Base-by-base conservation (phyloP, 2,888 invertebrate species). In the Podabrus alpinus region DNA sequence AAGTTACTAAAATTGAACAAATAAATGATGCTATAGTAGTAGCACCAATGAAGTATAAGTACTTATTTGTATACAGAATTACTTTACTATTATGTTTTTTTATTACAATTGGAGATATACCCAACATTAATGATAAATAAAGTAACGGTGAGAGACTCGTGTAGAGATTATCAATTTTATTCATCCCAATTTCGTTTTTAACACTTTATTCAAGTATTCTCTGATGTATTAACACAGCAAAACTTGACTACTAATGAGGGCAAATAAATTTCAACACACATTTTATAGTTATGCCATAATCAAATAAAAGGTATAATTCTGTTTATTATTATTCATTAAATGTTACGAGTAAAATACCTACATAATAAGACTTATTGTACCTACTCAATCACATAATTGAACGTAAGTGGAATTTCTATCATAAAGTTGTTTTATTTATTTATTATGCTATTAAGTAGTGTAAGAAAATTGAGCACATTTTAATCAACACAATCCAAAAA, bases 51-150 rank as follows among this genome's bases (percentile, higher is more conserved):
- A 19, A 16, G 29, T 75, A 69, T 11, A 75, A 24, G 13, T 13
- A 62, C 45, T 69, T 75, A 15, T 62, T 69, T 21, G 75, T 75
- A 17, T 72, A 72, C 10, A 75, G n/a, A 16, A 25, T 24, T 16
- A 60, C 21, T 13, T 66, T 13, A 10, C 67, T 72, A 11, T 60
- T 59, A n/a, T 16, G 10, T 13, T 19, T 61, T 45, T 7, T 69
- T 25, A 75, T 45, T 15, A 72, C 69, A 25, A 75, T 66, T 5
- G 75, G 75, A n/a, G 24, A 60, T 67, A 75, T 25, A 2, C 75
- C 75, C 3, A 69, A 3, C 13, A 69, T 2, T 10, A 72, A 24
- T n/a, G 75, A 66, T 10, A 69, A 7, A 16, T 24, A 15, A 21
- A 69, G 13, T 1, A 69, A 29, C 13, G 75, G 75, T 13, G 45